Base-by-base conservation (phyloP, 2,888 invertebrate species). In the Pandemis cinnamomeana region DNA sequence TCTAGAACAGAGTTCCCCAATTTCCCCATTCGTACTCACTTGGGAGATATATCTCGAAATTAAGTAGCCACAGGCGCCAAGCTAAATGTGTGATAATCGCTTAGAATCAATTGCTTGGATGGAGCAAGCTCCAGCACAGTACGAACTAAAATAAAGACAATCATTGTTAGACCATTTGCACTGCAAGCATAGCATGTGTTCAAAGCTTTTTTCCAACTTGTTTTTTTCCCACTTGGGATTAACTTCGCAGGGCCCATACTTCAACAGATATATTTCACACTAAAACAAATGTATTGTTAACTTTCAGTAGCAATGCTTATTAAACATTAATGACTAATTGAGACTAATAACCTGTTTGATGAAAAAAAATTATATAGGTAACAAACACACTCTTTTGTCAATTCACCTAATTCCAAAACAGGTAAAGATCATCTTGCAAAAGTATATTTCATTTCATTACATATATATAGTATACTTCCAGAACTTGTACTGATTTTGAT, bases 71-170 rank as follows among this genome's bases (percentile, higher is more conserved):
- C n/a, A 60, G 20, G 41, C 61, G 10, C 41, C 61, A 61, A 41
- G 61, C 61, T 41, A 41, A 20, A 2, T 61, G 13, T 41, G 41
- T 27, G 15, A 58, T 36, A 60, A 13, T 60, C 20, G 41, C 41
- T 61, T n/a, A n/a, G 61, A 13, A 58, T 58, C 10, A 27, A 61
- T 61, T 61, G 61, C 61, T 61, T 55, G 7, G 60, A 11, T 61
- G 61, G 13, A 20, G 20, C 20, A 20, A 0, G 20, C 0, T n/a
- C n/a, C n/a, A 36, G 7, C n/a, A 61, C 6, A n/a, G 61, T 41
- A 41, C 6, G 7, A 60, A 61, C 13, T 7, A 61, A 61, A 61
- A 61, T 58, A 58, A 27, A 58, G 10, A 58, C 11, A 58, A 27
- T 8, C 5, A 58, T 58, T 58, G 27, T 46, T 63, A 20, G 7